phyloP scores from a whole-genome alignment of 37 sponge, comb jelly and placozoan genomes.

The Halichondria panicea region DNA sequence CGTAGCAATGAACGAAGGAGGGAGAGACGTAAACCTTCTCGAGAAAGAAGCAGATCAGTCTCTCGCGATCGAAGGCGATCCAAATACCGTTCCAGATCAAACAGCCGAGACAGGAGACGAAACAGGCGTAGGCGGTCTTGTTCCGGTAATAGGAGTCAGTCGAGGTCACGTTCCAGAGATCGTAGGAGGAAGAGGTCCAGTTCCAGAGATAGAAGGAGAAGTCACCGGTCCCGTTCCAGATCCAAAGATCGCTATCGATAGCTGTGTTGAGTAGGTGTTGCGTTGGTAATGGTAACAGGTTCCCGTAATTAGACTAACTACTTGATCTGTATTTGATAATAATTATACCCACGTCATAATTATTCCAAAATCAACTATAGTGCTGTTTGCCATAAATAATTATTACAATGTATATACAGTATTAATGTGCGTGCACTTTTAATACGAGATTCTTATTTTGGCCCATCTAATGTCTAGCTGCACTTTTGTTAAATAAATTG shows the following conservation, averaged over 20 bases:
- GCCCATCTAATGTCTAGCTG: too few relatives aligned
- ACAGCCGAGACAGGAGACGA: conserved; percentile 23
- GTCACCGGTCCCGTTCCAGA: conserved; percentile 45
- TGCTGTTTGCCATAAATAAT: too few relatives aligned
- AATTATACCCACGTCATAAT: too few relatives aligned
- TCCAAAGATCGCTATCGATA: conserved; percentile 47
- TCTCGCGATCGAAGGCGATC: conserved; percentile 31
- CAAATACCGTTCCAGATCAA: conserved; percentile 14
- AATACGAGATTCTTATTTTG: too few relatives aligned
- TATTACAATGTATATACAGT: too few relatives aligned
- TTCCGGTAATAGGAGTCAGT: conserved; percentile 10
- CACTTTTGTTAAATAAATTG: too few relatives aligned
- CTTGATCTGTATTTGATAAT: too few relatives aligned
- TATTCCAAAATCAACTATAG: too few relatives aligned
- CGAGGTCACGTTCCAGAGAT: conserved; percentile 29
- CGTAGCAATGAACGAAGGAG: neutral
- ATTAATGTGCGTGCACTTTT: too few relatives aligned
- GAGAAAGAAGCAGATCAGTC: conserved; percentile 27
- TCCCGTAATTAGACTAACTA: too few relatives aligned
- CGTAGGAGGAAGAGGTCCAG: conserved; percentile 27
- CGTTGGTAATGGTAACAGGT: conserved; percentile 36
- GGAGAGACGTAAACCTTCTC: neutral
- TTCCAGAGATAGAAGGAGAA: conserved; percentile 27
- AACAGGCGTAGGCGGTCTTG: conserved; percentile 21
- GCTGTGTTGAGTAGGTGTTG: too few relatives aligned